phyloP scores from a whole-genome alignment of 2,888 invertebrate species.

The Acanthosepion esculentum region DNA sequence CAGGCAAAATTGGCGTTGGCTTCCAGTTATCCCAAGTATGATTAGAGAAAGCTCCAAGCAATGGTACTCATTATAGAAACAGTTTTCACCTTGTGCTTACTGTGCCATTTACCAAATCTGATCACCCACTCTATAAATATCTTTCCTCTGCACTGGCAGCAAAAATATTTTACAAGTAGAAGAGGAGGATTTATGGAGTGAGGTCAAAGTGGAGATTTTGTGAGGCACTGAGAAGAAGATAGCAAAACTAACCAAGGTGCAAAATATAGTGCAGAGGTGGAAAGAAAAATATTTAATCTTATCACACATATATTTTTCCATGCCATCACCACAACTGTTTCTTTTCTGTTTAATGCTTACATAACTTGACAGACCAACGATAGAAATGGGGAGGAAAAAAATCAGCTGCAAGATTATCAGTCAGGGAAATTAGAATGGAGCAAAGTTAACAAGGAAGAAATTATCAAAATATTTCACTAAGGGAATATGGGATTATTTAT shows the following conservation, averaged over 20 bases:
- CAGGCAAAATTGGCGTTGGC: neutral
- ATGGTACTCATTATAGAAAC: neutral
- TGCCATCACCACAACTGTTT: neutral
- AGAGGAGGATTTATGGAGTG: neutral
- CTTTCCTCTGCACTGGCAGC: constrained; percentile 17
- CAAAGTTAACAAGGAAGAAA: neutral
- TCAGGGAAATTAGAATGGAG: no score
- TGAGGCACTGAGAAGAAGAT: neutral
- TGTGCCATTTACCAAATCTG: neutral
- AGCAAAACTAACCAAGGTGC: neutral
- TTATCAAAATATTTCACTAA: neutral
- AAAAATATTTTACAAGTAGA: neutral
- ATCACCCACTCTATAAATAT: neutral
- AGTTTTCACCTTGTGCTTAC: neutral
- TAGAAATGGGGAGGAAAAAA: neutral
- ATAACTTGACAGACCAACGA: neutral
- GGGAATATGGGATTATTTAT: neutral
- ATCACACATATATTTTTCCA: neutral
- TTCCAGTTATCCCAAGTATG: neutral
- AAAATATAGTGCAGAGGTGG: neutral
- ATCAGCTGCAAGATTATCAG: neutral
- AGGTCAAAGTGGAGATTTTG: neutral
- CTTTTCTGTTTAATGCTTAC: neutral
- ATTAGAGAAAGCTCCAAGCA: neutral
- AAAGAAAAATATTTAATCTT: neutral